Percentiles rank a stretch among this genome's conserved stretches.
phyloP scores from a whole-genome alignment of 2,888 invertebrate species.

The Halictus ligatus region DNA sequence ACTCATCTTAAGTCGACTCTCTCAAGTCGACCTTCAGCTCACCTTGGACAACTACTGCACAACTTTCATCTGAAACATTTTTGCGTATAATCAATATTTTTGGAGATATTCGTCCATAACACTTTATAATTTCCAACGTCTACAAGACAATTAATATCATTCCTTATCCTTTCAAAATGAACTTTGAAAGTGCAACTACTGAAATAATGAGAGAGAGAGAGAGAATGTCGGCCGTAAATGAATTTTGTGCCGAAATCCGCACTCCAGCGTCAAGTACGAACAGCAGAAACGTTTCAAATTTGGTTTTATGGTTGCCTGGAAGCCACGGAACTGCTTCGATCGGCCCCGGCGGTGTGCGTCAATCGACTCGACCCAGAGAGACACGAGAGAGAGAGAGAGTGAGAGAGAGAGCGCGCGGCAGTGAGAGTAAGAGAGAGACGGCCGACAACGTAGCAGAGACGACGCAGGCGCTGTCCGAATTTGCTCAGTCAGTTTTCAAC shows the following conservation, averaged over 20 bases:
- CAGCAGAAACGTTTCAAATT: background rate
- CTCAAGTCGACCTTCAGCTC: no score
- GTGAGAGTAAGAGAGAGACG: no score
- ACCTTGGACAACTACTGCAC: no score
- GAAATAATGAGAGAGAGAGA: no score
- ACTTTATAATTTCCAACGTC: no score
- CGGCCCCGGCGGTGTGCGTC: slow-evolving; percentile 27
- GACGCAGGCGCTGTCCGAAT: slow-evolving; percentile 38
- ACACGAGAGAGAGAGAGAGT: background rate
- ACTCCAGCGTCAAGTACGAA: background rate
- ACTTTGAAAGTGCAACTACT: background rate
- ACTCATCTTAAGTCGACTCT: no score
- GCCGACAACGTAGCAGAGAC: background rate
- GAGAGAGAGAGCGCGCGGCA: background rate
- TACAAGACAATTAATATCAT: background rate
- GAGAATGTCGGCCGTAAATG: background rate
- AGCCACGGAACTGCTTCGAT: background rate
- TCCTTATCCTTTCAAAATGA: background rate
- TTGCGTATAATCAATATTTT: no score
- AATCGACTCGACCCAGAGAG: slow-evolving; percentile 19
- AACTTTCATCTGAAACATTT: no score
- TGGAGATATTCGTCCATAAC: no score
- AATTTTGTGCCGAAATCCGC: background rate
- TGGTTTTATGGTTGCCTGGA: background rate
- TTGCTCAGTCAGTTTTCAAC: slow-evolving; percentile 18